A percentile compares a stretch with the other conserved stretches of the same genome.
These are phyloP conservation scores for Cyanoderma ruficeps DNA, from an alignment of 2,113 vertebrate genomes.

Conservation along the genomic window DNA sequence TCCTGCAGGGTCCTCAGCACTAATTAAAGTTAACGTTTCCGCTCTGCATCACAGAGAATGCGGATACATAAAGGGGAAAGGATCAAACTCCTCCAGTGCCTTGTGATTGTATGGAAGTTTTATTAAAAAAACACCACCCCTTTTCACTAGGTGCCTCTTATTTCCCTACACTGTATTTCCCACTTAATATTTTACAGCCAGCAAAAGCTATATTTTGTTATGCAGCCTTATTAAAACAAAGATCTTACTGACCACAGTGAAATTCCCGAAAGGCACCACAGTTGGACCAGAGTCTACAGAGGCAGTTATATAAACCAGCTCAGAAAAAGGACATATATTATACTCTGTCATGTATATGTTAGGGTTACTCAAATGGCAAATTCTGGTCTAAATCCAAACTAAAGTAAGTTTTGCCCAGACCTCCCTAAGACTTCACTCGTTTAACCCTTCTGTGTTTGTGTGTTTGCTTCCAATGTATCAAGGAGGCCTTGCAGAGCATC, in stretches of 20 bases:
- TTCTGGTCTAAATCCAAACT: conserved; percentile 53
- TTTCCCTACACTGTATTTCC: conserved; percentile 30
- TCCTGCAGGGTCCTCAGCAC: background rate
- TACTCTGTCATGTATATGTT: conserved; percentile 40
- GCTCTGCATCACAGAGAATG: background rate
- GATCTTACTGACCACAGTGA: conserved; percentile 20
- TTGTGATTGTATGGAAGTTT: background rate
- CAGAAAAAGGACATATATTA: conserved; percentile 54
- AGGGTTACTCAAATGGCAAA: conserved; percentile 55
- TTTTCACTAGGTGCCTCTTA: background rate
- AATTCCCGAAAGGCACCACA: background rate
- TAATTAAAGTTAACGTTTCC: conserved; percentile 26
- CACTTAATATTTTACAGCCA: conserved; percentile 48
- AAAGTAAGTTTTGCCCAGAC: conserved; percentile 25
- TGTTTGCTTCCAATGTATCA: background rate
- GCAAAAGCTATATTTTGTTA: conserved; percentile 13
- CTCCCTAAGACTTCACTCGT: background rate
- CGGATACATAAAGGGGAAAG: background rate
- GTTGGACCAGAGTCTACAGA: conserved; percentile 20
- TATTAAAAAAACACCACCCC: background rate
- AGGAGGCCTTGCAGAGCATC: background rate
- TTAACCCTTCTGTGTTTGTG: conserved; percentile 37
- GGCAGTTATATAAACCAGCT: conserved; percentile 49
- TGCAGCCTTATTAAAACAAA: conserved; percentile 45
- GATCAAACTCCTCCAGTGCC: background rate